These are phyloP conservation scores for Pseudochirops corinnae DNA, from an alignment of 2,797 vertebrate genomes.

Conservation along the genomic window DNA sequence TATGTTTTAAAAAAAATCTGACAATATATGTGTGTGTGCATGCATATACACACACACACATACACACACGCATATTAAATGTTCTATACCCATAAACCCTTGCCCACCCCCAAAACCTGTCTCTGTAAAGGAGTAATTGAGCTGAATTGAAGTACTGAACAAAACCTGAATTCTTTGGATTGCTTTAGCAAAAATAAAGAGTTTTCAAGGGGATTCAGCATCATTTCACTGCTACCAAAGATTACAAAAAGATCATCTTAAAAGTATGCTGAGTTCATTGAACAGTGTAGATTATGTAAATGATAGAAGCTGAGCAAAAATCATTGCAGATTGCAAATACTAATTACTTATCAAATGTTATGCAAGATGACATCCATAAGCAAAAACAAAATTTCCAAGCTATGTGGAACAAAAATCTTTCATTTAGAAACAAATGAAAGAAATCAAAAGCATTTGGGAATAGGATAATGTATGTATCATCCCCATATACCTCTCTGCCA, in stretches of 20 bases:
- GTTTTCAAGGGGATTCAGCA: neutral
- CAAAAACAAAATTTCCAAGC: neutral
- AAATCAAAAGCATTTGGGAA: neutral
- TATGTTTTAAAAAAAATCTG: neutral
- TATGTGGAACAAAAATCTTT: neutral
- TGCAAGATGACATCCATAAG: neutral
- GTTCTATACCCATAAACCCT: neutral
- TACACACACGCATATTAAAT: neutral
- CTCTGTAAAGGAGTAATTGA: neutral
- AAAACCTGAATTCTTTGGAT: neutral
- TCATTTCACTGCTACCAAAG: neutral
- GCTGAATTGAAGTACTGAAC: neutral
- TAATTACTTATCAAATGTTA: neutral
- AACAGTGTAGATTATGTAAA: neutral
- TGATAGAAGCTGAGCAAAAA: neutral
- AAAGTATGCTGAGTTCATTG: neutral
- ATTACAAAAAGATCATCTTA: neutral
- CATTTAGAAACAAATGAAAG: neutral
- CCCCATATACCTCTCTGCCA: neutral
- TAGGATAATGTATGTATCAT: neutral
- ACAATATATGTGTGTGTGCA: too few relatives aligned
- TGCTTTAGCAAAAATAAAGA: neutral
- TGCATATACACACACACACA: too few relatives aligned
- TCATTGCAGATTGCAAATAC: neutral
- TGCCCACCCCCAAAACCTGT: neutral